These are phyloP conservation scores for Cetoscarus ocellatus DNA, from an alignment of 2,797 vertebrate species.

Conservation along the genomic window DNA sequence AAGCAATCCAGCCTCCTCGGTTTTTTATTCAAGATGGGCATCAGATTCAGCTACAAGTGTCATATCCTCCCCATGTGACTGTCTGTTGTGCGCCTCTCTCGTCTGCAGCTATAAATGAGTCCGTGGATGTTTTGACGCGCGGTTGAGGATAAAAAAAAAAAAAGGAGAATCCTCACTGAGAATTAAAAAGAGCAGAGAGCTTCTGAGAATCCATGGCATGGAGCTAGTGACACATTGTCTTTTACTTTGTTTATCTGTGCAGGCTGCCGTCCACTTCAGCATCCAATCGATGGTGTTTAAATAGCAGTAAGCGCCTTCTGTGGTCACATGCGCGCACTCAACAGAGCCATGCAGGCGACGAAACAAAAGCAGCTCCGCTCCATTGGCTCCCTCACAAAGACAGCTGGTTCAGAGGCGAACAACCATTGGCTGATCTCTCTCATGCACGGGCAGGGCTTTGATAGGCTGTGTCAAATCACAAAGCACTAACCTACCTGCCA, in stretches of 20 bases:
- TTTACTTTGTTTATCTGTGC: constrained; percentile 19
- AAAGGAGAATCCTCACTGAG: constrained; percentile 5
- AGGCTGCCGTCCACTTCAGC: constrained; percentile 64
- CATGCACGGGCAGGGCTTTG: constrained; percentile 27
- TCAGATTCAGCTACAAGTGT: constrained; percentile 73
- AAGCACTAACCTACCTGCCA: constrained; percentile 21
- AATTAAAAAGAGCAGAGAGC: not conserved
- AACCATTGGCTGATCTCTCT: constrained; percentile 59
- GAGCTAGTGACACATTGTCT: constrained; percentile 10
- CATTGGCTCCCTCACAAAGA: constrained; percentile 57
- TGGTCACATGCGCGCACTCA: constrained; percentile 69
- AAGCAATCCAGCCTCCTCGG: constrained; percentile 27
- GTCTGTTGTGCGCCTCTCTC: not conserved
- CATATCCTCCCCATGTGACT: constrained; percentile 35
- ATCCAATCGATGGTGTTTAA: constrained; percentile 68
- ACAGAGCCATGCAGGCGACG: constrained; percentile 44
- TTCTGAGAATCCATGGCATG: not conserved
- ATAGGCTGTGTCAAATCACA: constrained; percentile 47
- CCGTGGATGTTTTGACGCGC: constrained; percentile 15
- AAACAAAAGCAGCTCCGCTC: constrained; percentile 28
- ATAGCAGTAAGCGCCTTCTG: constrained; percentile 68
- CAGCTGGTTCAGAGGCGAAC: constrained; percentile 4
- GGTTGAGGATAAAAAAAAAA: not conserved
- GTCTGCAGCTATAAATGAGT: constrained; percentile 26
- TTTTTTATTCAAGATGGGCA: not conserved